Evolutionary conservation across 2,113 vertebrate genomes (phyloP), one percentile per base, ranked within the genome.

Genomic region (Tinamus guttatus): DNA sequence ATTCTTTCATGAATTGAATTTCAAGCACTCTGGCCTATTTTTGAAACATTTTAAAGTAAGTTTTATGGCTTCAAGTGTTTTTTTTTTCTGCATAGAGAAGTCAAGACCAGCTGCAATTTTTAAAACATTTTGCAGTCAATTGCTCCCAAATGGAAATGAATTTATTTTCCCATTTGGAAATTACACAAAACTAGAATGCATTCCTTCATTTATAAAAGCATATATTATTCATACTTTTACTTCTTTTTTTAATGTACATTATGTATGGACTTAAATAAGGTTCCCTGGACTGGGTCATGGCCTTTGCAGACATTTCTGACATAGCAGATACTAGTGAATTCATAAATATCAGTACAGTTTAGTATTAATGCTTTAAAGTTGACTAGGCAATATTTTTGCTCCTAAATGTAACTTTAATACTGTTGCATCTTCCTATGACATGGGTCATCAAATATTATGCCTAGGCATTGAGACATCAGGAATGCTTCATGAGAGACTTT

Each of bases 1-100:
- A 69, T 77, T 90, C n/a, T 84, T 85, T 64, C 83, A 74, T 84
- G 47, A 92, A 84, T 73, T 93, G 41, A 93, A 74, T 85, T 79
- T 90, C 81, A 93, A 47, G 52, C 43, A 86, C 22, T 87, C 67
- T 78, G 22, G 49, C 30, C 17, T 83, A 73, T 71, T 95, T 97
- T 78, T 95, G 49, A 86, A 60, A 4, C 6, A 73, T 36, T 68
- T 54, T 70, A 87, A 91, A 47, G 12, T 34, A 52, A 73, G 51
- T 24, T 30, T 64, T 82, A 47, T 43, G 2, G 25, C 81, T 96
- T 93, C 45, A 84, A 78, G 49, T 81, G 38, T 54, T 43, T 43
- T 43, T 40, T 54, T 52, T 62, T 87, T 82, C n/a, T 54, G 24
- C 67, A 76, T 43, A 85, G 16, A 91, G 17, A 89, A 47, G 54